Percentiles rank a stretch among this genome's conserved stretches.
Conservation (phyloP, 2,888 invertebrate species). For the Erpobdella octoculata region DNA sequence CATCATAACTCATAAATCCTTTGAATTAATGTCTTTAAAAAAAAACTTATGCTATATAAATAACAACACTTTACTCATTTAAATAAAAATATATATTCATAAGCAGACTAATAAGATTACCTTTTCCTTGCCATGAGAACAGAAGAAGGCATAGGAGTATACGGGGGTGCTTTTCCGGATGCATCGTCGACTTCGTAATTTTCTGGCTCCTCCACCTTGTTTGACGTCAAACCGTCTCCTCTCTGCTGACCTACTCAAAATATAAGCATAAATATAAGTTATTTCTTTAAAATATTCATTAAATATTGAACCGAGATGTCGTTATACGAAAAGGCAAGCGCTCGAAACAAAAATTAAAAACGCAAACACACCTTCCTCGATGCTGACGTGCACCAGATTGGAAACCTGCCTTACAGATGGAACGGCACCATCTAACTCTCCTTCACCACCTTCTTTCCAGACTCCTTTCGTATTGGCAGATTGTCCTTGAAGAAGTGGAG, state of each 20-base stretch:
- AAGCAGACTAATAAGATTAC: not conserved
- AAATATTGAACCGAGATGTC: too few species aligned
- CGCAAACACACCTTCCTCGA: not conserved
- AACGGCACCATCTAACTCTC: not conserved
- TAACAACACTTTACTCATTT: too few species aligned
- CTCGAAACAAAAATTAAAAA: too few species aligned
- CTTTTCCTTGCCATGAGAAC: not conserved
- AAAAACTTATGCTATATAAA: too few species aligned
- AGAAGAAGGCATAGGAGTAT: not conserved
- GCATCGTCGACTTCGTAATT: not conserved
- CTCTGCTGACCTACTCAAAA: too few species aligned
- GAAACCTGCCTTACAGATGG: not conserved
- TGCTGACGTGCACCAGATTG: not conserved
- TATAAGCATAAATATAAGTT: too few species aligned
- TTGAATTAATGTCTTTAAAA: too few species aligned
- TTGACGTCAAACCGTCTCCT: too few species aligned
- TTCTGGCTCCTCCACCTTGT: not conserved
- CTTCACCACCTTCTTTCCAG: slow-evolving; percentile 10
- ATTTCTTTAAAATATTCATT: too few species aligned
- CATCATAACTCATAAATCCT: too few species aligned
- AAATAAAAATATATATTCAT: too few species aligned
- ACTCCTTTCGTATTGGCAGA: not conserved
- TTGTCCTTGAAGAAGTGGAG: slow-evolving; percentile 12
- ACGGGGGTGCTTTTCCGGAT: not conserved
- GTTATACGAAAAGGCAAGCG: too few species aligned